Evolutionary conservation across 2,113 vertebrate genomes (phyloP).

Genomic region (Scopus umbretta): DNA sequence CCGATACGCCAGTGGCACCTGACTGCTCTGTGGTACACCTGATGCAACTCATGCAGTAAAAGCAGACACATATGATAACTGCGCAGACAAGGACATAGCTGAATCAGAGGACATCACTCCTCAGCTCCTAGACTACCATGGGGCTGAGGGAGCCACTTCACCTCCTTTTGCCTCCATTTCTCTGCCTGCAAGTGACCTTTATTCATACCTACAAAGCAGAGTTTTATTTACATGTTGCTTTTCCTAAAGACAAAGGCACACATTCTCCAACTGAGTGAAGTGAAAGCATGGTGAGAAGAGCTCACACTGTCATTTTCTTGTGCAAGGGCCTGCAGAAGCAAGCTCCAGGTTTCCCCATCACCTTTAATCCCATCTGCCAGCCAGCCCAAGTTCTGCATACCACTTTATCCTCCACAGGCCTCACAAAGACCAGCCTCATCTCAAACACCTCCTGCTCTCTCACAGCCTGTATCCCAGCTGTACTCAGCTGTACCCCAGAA

Average conservation of each 20-base stretch:
- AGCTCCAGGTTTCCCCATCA: background rate
- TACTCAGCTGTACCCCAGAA: background rate
- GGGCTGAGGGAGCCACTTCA: background rate
- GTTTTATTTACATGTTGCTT: background rate
- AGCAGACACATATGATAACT: background rate
- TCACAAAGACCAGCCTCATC: background rate
- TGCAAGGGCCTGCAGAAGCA: background rate
- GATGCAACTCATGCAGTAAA: background rate
- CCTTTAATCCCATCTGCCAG: background rate
- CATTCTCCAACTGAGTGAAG: background rate
- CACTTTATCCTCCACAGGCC: background rate
- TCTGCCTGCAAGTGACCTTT: background rate
- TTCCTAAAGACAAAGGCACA: background rate
- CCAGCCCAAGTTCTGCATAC: background rate
- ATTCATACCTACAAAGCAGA: background rate
- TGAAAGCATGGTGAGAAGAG: background rate
- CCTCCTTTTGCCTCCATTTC: background rate
- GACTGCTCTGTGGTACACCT: fast-evolving
- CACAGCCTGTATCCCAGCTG: background rate
- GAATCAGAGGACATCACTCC: background rate
- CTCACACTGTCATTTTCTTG: background rate
- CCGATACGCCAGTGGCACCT: fast-evolving
- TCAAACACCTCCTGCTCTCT: background rate
- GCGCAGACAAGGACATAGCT: background rate
- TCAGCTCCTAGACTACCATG: background rate